Evolutionary conservation across 1,140 invertebrate genomes (phyloP), one percentile per base, ranked within the genome.

Genomic region (Camponotus floridanus): DNA sequence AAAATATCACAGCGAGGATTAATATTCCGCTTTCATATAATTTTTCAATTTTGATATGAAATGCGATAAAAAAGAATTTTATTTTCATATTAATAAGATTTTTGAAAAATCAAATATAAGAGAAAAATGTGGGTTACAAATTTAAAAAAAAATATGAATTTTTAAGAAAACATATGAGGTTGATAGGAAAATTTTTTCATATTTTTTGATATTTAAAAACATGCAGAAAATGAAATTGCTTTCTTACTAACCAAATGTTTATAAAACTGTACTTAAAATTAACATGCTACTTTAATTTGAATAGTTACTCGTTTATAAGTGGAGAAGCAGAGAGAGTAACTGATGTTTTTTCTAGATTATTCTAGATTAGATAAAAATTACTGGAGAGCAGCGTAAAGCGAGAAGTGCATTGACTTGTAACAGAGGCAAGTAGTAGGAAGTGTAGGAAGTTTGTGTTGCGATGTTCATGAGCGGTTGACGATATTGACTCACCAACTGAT

Each of bases 401-500:
- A 45, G 18, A 73, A 83, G 55, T 71, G 70, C 68, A 39, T 84
- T 86, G 55, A 26, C 71, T 71, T 62, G 74, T 76, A 76, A 33
- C 9, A 68, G 18, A 64, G 18, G 42, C n/a, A n/a, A n/a, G n/a
- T n/a, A n/a, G n/a, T n/a, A n/a, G n/a, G n/a, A n/a, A n/a, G 9
- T 76, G 65, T 71, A 42, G 21, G 33, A 67, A 83, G 76, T 74
- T 78, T 62, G 61, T 21, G 48, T 31, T 59, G 31, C 36, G 21
- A 83, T 84, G 85, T 33, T 86, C 83, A 59, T 85, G 85, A 87
- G 86, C 61, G 26, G 57, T 31, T 61, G 64, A 59, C 65, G 71
- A 62, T 67, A 85, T 88, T 48, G 86, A 92, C 95, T 96, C 95
- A 97, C 97, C 94, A 98, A 93, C 92, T 98, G 97, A 94, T 98